phyloP scores from a whole-genome alignment of 2,113 vertebrate species.

The Laticauda colubrina region DNA sequence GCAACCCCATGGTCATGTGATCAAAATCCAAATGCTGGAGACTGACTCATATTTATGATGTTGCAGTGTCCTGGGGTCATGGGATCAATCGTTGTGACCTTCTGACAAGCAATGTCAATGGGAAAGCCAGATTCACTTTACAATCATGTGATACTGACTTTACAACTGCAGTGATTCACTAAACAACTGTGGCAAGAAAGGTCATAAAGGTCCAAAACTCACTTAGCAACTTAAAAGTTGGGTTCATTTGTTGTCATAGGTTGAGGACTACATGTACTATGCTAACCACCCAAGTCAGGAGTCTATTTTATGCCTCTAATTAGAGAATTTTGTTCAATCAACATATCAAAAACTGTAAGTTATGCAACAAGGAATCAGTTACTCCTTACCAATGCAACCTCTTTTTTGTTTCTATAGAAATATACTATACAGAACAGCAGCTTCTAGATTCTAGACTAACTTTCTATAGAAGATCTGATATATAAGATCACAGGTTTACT shows the following conservation, averaged over 20 bases:
- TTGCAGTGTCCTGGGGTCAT: background rate
- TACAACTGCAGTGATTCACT: too few relatives aligned
- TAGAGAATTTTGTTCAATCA: background rate
- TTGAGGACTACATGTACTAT: background rate
- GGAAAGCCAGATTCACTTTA: background rate
- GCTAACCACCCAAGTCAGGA: background rate
- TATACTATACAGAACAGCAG: background rate
- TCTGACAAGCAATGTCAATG: background rate
- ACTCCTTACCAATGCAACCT: background rate
- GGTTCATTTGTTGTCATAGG: background rate
- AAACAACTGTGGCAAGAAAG: too few relatives aligned
- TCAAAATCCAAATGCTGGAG: background rate
- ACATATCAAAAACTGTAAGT: background rate
- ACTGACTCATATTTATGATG: background rate
- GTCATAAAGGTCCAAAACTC: too few relatives aligned
- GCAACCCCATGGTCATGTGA: background rate
- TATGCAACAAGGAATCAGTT: background rate
- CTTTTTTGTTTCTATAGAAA: background rate
- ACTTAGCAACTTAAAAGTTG: background rate
- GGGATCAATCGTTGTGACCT: background rate
- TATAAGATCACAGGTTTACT: background rate
- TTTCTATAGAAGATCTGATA: background rate
- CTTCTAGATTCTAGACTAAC: background rate
- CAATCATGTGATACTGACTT: too few relatives aligned
- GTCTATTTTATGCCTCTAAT: background rate